Percentiles rank a stretch among this genome's conserved stretches.
Conservation (phyloP, 2,113 vertebrate species). For the Cephalopholis sonnerati region DNA sequence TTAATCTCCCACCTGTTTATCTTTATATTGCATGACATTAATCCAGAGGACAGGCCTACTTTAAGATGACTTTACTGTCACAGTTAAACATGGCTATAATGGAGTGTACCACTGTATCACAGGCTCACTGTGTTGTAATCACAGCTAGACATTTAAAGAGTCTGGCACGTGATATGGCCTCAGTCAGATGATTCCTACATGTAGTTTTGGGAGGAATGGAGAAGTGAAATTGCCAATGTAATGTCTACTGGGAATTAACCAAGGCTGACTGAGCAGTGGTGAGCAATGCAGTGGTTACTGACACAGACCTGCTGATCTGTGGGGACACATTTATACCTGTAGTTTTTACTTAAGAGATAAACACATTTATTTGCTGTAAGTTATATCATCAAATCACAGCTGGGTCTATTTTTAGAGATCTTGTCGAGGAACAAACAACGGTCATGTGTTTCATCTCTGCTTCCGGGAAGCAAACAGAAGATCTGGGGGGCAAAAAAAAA, state of each 20-base stretch:
- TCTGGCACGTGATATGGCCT: neutral
- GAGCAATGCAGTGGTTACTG: constrained; percentile 9
- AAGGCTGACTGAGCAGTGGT: constrained; percentile 37
- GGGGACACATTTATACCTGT: neutral
- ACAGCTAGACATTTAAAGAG: neutral
- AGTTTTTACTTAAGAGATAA: constrained; percentile 10
- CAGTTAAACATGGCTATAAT: neutral
- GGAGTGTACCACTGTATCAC: neutral
- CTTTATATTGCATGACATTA: neutral
- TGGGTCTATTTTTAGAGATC: constrained; percentile 53
- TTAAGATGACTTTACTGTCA: neutral
- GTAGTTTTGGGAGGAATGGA: constrained; percentile 22
- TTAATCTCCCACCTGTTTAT: neutral
- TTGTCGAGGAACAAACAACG: constrained; percentile 32
- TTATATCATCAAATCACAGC: neutral
- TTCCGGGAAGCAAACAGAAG: constrained; percentile 68
- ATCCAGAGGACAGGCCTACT: neutral
- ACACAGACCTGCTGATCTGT: neutral
- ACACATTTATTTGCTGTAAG: neutral
- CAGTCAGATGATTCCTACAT: constrained; percentile 5
- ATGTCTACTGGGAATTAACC: constrained; percentile 39
- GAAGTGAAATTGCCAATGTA: constrained; percentile 69
- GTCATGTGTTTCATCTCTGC: constrained; percentile 36
- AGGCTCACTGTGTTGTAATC: constrained; percentile 3
- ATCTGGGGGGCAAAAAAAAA: neutral